Evolutionary conservation across 2,797 vertebrate species (phyloP).

Genomic region (Meda fulgida): DNA sequence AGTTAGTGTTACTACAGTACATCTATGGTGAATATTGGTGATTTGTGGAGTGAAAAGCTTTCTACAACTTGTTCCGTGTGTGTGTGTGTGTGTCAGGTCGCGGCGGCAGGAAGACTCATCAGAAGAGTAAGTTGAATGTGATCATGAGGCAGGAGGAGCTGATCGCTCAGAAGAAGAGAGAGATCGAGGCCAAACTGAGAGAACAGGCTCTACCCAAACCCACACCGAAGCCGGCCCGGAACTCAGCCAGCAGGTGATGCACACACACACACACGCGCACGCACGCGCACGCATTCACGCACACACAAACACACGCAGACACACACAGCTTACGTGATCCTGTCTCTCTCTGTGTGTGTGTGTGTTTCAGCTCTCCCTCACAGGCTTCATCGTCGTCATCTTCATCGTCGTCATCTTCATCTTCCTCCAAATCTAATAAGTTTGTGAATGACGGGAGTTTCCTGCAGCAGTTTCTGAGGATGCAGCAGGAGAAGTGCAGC

Average conservation of each 20-base stretch:
- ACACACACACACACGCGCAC: too few species aligned
- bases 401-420: slow-evolving; percentile 49
- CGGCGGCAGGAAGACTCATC: slow-evolving; percentile 83
- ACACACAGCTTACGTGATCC: too few species aligned
- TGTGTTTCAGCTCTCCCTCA: slow-evolving; percentile 66
- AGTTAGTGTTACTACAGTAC: too few species aligned
- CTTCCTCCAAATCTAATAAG: slow-evolving; percentile 80
- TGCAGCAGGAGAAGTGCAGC: slow-evolving; percentile 89
- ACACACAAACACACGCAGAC: too few species aligned
- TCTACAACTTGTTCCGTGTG: too few species aligned
- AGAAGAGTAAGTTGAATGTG: slow-evolving; percentile 88
- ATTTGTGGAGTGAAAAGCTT: too few species aligned
- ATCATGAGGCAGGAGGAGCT: slow-evolving; percentile 95
- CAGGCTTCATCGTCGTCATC: slow-evolving; percentile 67
- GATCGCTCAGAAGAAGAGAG: slow-evolving; percentile 94
- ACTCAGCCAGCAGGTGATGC: not conserved
- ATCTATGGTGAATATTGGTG: too few species aligned
- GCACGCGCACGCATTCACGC: too few species aligned
- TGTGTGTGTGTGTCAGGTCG: slow-evolving; percentile 75
- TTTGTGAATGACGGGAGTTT: slow-evolving; percentile 98
- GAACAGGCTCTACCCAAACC: slow-evolving; percentile 78
- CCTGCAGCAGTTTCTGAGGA: slow-evolving; percentile 95
- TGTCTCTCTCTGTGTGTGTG: not conserved
- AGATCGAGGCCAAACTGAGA: slow-evolving; percentile 93
- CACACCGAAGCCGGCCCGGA: slow-evolving; percentile 56